Conservation (phyloP, 2,888 invertebrate genomes). For the Dorcus hopei region DNA sequence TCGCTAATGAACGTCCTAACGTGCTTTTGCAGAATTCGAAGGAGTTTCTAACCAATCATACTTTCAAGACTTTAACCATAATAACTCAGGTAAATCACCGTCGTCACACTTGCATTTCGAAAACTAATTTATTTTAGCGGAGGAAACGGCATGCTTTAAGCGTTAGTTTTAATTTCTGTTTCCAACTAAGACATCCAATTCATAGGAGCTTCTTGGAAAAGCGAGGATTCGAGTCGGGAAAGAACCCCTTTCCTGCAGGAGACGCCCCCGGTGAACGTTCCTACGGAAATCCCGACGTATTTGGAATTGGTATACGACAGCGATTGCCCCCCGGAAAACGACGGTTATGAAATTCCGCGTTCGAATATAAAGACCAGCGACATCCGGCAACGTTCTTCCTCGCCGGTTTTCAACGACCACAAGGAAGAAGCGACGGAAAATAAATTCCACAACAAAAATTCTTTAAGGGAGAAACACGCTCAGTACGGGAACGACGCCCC, state of each 20-base stretch:
- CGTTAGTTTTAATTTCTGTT: background rate
- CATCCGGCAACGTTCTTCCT: too few relatives aligned
- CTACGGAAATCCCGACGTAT: constrained; percentile 29
- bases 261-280: background rate
- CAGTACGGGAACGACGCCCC: too few relatives aligned
- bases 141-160: background rate
- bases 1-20: constrained; percentile 1
- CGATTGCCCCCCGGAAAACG: constrained; percentile 26
- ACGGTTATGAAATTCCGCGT: constrained; percentile 34
- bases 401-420: too few relatives aligned
- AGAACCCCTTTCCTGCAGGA: constrained; percentile 49
- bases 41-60: constrained; percentile 77
- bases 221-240: constrained; percentile 50
- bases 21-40: constrained; percentile 53
- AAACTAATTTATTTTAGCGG: background rate
- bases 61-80: constrained; percentile 73
- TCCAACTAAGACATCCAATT: background rate
- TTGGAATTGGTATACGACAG: constrained; percentile 31
- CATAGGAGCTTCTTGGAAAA: constrained; percentile 52
- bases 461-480: too few relatives aligned
- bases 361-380: constrained; percentile 19
- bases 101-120: too few relatives aligned
- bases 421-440: too few relatives aligned
- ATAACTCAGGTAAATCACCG: constrained; percentile 52
- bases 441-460: too few relatives aligned